Evolutionary conservation across 2,113 vertebrate genomes (phyloP), one percentile per base, ranked within the genome.

Genomic region (Pogona vitticeps): DNA sequence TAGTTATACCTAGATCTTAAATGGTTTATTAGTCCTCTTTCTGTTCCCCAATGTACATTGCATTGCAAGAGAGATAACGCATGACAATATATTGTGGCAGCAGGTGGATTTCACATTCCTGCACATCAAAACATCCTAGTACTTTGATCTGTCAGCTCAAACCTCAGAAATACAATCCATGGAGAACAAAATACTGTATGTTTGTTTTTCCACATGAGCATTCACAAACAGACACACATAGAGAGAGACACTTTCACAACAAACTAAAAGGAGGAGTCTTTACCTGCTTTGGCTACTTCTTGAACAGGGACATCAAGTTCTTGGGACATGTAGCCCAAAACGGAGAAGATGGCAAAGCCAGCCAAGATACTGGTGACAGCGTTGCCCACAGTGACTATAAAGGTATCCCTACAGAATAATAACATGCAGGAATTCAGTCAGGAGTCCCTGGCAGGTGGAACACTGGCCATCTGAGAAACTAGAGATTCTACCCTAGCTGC

Each of bases 211-310:
- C n/a, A n/a, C n/a, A n/a, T 52, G 10, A 6, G 46, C 46, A 52
- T 52, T 52, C 46, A 52, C 46, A 52, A 5, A 52, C 46, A 18
- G 52, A n/a, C 28, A 28, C 9, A n/a, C 12, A 65, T 28, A 87
- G 1, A 33, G 15, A 65, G 42, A 58, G 36, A 70, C 65, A n/a
- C 31, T 63, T 73, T 20, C 17, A 40, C 40, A 80, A 18, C 80
- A 76, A 58, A 38, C 75, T 21, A 36, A 80, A 75, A 10, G 26
- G 38, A 76, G 21, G 17, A 40, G 67, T 0, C 0, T 90, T 72
- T 86, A 97, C 97, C 97, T 96, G 97, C 97, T 97, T 97, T 97
- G 90, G 97, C 97, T 26, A 97, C 97, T 89, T 97, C 96, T 88
- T 97, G 95, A 91, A 97, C 97, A 70, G 97, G 97, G 78, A 97